These are phyloP conservation scores for Actinernus sp. DNA, from an alignment of 92 coral and sea anemone genomes.

Conservation along the genomic window DNA sequence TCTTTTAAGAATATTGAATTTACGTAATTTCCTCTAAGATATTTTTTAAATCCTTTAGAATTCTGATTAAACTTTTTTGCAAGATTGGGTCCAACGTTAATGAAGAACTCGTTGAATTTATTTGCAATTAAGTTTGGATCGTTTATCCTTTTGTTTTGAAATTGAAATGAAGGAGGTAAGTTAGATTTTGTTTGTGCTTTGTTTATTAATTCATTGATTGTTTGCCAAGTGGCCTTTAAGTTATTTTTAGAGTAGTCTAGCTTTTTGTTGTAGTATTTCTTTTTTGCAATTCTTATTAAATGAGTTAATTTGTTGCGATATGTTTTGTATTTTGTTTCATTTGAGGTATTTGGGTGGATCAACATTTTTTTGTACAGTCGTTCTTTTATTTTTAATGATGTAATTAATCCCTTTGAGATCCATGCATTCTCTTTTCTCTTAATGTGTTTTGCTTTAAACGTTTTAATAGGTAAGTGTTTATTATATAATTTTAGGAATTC, in stretches of 20 bases:
- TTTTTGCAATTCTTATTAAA: slow-evolving; percentile 16
- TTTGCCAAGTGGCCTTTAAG: too few species aligned
- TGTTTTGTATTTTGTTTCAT: slow-evolving; percentile 5
- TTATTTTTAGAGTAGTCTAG: slow-evolving; percentile 3
- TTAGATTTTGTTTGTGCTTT: background rate
- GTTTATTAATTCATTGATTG: slow-evolving; percentile 4
- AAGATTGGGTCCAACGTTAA: too few species aligned
- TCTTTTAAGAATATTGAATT: too few species aligned
- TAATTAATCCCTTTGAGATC: background rate
- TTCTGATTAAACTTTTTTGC: too few species aligned
- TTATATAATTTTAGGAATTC: too few species aligned
- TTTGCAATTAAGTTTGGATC: too few species aligned
- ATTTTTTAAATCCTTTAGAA: too few species aligned
- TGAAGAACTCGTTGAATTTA: too few species aligned
- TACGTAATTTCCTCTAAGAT: too few species aligned
- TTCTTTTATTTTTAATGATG: slow-evolving; percentile 1
- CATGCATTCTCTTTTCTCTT: background rate
- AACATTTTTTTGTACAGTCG: slow-evolving; percentile 6
- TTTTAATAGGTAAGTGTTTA: too few species aligned
- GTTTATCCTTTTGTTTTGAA: too few species aligned
- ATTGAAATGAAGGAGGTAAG: slow-evolving; percentile 6
- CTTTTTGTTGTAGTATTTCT: background rate
- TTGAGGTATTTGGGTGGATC: background rate
- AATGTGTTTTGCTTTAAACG: background rate
- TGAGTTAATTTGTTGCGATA: slow-evolving; percentile 19